Evolutionary conservation across 2,888 invertebrate genomes (phyloP), one percentile per base, ranked within the genome.

Genomic region (Ypsolopha sequella): DNA sequence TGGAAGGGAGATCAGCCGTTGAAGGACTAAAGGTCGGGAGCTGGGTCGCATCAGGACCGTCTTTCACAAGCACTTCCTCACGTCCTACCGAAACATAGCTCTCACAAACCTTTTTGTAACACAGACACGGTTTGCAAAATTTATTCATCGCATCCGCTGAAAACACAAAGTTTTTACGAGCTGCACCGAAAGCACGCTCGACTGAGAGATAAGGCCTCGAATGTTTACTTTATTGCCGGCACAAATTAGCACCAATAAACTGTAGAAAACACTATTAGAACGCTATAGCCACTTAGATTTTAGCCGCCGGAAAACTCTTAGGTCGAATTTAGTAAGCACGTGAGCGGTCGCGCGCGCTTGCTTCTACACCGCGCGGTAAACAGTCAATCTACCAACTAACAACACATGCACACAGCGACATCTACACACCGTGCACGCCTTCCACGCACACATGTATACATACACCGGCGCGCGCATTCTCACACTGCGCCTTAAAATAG

Each of bases 271-370:
- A 82, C 81, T 72, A 2, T 24, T 24, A 24, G 24, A 4, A 24
- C 24, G 24, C 79, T 73, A 24, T 65, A 69, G 67, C 69, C 68
- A 72, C 65, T 68, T 70, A 67, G 68, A 64, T 48, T 48, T 48
- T 48, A 70, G 66, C 70, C 69, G 73, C 70, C 78, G 80, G 80
- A 73, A 80, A 84, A 84, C 70, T 78, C 73, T 13, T 11, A 66
- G 69, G 70, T 73, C 68, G 70, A 70, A 68, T 70, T 66, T 35
- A 7, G 64, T 54, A 64, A 63, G 66, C 73, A 74, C 76, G 72
- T 74, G 70, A 91, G 90, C 91, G 90, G 88, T 92, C 92, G 76
- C 90, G 93, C 73, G 78, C 79, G 64, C 87, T 88, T 75, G 88
- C 88, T 66, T 72, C 71, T 70, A 69, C 69, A 84, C 85, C 72